Base-by-base conservation (phyloP, 2,113 vertebrate genomes). In the Planiliza haematocheilus region DNA sequence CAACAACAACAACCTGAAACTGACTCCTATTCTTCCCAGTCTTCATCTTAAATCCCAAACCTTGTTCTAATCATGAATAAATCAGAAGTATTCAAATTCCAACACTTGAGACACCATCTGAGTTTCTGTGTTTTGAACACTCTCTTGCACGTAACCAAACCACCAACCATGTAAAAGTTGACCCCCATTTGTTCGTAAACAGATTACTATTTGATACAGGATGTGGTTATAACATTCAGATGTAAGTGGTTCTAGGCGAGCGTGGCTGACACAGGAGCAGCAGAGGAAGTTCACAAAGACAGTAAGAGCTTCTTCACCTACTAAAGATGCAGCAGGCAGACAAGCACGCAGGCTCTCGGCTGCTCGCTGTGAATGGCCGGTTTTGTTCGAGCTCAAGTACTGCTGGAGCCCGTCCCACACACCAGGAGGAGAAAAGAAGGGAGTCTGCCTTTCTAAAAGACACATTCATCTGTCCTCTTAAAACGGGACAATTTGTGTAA, bases 361-460 rank as follows among this genome's bases (percentile, higher is more conserved):
- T 36, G 78, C 79, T 86, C 10, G 3, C 68, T 4, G 24, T 93
- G 75, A 93, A 94, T 86, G 86, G 83, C 83, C 85, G 68, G 69
- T 85, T 30, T 92, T 92, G 91, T 93, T 92, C 58, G 21, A 72
- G 63, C 85, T 90, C 77, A 88, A 93, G 90, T 91, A 85, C 83
- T 78, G 87, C 57, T 92, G 91, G 87, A 91, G 56, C 37, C 68
- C 52, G 53, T 91, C 88, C 86, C 78, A 89, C 82, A 80, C 75
- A 65, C 66, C 79, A 78, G 72, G 56, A 77, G 80, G 83, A 72
- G 82, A 89, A 87, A 88, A 84, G 76, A 46, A 87, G 85, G 77
- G 74, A 83, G 74, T 87, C 86, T 89, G 91, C 89, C 88, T 93
- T 93, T 93, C 85, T 90, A 91, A 93, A 92, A 93, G 89, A 93